phyloP scores from a whole-genome alignment of 2,888 invertebrate species.

The Papilio protenor region DNA sequence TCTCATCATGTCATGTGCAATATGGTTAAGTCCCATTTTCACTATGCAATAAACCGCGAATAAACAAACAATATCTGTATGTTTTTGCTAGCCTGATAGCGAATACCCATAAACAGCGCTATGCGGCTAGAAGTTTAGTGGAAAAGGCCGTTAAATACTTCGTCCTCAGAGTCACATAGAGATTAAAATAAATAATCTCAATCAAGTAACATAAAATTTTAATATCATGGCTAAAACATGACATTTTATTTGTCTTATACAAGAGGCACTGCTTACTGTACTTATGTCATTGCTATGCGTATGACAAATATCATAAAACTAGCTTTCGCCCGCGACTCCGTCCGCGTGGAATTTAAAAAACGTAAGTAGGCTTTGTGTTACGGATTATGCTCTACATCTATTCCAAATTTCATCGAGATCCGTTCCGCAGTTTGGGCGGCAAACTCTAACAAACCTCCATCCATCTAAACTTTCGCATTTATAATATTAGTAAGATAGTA shows the following conservation, averaged over 20 bases:
- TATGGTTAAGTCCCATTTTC: background rate
- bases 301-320: background rate
- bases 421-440: too few relatives aligned
- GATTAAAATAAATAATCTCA: background rate
- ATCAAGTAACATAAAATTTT: background rate
- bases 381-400: too few relatives aligned
- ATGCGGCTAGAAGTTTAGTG: background rate
- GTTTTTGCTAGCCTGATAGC: too few relatives aligned
- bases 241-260: too few relatives aligned
- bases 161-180: background rate
- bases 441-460: too few relatives aligned
- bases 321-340: too few relatives aligned
- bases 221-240: too few relatives aligned
- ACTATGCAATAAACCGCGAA: background rate
- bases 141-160: background rate
- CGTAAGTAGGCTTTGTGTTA: too few relatives aligned
- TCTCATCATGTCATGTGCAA: slow-evolving; percentile 38
- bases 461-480: too few relatives aligned
- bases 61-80: background rate
- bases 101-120: background rate
- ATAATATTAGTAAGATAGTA: too few relatives aligned
- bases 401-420: too few relatives aligned
- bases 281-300: background rate
- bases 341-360: too few relatives aligned
- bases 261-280: background rate